These are phyloP conservation scores for Diadema setosum DNA, from an alignment of 35 echinoderm and acorn worm species.

Conservation along the genomic window DNA sequence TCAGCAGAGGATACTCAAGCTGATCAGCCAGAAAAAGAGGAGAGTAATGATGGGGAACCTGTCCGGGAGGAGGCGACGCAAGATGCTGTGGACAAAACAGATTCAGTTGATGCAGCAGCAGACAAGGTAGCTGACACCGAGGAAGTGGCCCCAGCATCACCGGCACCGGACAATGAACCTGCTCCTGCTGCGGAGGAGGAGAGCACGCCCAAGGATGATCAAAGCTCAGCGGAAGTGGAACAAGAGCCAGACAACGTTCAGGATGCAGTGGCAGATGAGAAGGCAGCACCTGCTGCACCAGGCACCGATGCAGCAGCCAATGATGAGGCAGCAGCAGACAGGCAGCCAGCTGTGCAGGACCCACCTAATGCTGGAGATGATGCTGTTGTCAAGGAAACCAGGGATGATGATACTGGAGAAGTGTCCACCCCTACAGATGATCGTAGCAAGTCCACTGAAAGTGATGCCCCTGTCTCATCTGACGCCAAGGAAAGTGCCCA, in stretches of 20 bases:
- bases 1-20: not conserved
- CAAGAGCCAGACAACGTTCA: not conserved
- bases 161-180: no score
- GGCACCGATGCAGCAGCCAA: not conserved
- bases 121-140: not conserved
- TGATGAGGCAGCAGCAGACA: not conserved
- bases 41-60: not conserved
- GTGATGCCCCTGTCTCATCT: not conserved
- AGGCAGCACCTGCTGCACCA: not conserved
- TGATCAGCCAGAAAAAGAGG: not conserved
- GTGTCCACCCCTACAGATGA: not conserved
- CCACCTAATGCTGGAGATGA: no score
- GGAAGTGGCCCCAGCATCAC: not conserved
- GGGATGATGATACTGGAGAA: not conserved
- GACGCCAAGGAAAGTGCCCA: not conserved
- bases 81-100: not conserved
- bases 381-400: not conserved
- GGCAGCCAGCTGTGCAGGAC: not conserved
- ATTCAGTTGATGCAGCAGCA: not conserved
- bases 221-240: not conserved
- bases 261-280: not conserved
- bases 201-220: not conserved
- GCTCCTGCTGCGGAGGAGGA: no score
- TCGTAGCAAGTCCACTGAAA: not conserved
- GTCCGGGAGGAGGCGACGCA: not conserved